Evolutionary conservation across 2,797 vertebrate species (phyloP), one percentile per base, ranked within the genome.

Genomic region (Sebastolobus altivelis): DNA sequence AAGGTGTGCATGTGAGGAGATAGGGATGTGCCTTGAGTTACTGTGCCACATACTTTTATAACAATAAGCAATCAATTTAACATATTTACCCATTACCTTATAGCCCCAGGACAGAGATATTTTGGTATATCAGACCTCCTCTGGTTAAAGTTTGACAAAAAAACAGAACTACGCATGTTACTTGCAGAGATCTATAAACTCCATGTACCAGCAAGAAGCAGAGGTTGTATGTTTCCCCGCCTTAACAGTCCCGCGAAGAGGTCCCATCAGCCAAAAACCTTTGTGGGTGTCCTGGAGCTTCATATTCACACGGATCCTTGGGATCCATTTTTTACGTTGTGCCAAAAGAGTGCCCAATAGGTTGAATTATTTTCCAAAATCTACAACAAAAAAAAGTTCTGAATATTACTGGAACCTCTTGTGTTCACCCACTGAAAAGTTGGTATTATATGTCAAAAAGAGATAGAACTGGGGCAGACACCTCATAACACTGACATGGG

Each of bases 291-390:
- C 60, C 67, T 52, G 35, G 29, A 82, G 75, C 54, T 58, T 77
- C 62, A 70, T 66, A 71, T 67, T 75, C 38, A 75, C 52, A 72
- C 52, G 0, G 77, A 93, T 88, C 79, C 81, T 60, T 87, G 58
- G 87, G 84, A 90, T 92, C 83, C 72, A 88, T 75, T 89, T 80
- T 83, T 25, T 18, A 85, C 65, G 25, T 77, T 14, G 33, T 75
- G 87, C 59, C 60, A 54, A 69, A 71, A 79, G 29, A 25, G 22
- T 63, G 29, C 29, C 59, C 49, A 73, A 37, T 58, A 72, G 71
- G 25, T 27, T 80, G 0, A 38, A 52, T 31, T 29, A 71, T 18
- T 43, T 71, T 59, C 49, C 3, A 38, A 59, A 76, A 61, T 46
- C 3, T 12, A 46, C 27, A 31, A 43, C 52, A 56, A 72, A 18